A percentile compares a stretch with the other conserved stretches of the same genome.
Evolutionary conservation across 2,113 vertebrate species (phyloP).

Genomic region (Jaculus jaculus): DNA sequence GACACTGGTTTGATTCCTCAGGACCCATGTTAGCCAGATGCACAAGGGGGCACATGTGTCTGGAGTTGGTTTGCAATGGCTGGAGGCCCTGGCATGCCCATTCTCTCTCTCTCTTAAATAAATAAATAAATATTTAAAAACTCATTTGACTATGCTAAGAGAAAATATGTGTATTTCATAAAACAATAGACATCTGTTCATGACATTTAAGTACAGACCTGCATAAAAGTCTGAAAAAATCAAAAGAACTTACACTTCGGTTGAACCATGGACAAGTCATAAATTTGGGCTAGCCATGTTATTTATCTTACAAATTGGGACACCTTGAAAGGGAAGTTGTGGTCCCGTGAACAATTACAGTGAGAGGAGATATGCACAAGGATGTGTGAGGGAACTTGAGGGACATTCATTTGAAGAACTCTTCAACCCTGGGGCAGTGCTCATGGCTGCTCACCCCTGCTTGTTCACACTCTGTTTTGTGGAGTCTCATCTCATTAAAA

Average conservation of each 20-base stretch:
- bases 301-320: neutral
- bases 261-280: neutral
- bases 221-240: neutral
- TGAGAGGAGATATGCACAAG: neutral
- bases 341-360: neutral
- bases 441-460: neutral
- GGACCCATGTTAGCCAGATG: too few species aligned
- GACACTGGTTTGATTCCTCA: too few species aligned
- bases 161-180: neutral
- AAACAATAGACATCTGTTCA: neutral
- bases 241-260: neutral
- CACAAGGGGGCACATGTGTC: too few species aligned
- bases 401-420: neutral
- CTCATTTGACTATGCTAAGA: constrained; percentile 1
- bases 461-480: neutral
- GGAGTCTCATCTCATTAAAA: neutral
- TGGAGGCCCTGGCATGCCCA: too few species aligned
- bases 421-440: neutral
- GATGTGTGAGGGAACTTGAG: neutral
- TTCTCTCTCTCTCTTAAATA: too few species aligned
- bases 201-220: neutral
- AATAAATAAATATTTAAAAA: neutral
- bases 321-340: neutral
- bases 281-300: neutral
- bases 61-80: too few species aligned